phyloP scores from a whole-genome alignment of 2,888 invertebrate species.

The Ommatoiulus sabulosus region DNA sequence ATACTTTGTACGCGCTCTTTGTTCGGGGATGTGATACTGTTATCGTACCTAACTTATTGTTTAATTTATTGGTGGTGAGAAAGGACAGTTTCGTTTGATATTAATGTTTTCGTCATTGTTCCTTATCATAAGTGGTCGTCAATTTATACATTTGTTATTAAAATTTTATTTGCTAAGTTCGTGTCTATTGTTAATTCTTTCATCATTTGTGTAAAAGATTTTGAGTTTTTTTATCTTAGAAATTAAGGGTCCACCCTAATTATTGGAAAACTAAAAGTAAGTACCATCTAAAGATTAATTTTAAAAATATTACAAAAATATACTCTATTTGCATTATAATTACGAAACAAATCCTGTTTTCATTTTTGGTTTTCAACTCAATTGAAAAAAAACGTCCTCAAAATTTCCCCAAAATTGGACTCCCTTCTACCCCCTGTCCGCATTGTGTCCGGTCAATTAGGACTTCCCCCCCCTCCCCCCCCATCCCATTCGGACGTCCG shows the following conservation, averaged over 20 bases:
- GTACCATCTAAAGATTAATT: too few species aligned
- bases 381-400: too few species aligned
- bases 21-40: neutral
- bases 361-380: too few species aligned
- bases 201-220: neutral
- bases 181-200: neutral
- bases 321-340: too few species aligned
- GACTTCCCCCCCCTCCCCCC: too few species aligned
- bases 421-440: too few species aligned
- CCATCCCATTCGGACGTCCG: too few species aligned
- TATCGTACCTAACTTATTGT: constrained; percentile 22
- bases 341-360: too few species aligned
- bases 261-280: neutral
- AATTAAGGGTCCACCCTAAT: neutral
- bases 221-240: neutral
- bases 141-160: constrained; percentile 6
- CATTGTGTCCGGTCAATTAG: too few species aligned
- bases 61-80: neutral
- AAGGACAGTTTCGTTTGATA: neutral
- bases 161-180: neutral
- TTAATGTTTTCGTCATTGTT: neutral
- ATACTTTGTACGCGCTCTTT: constrained; percentile 7
- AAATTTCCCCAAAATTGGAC: too few species aligned
- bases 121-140: neutral
- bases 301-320: too few species aligned